Evolutionary conservation across 2,888 invertebrate species (phyloP), one percentile per base, ranked within the genome.

Genomic region (Erebia epiphron): DNA sequence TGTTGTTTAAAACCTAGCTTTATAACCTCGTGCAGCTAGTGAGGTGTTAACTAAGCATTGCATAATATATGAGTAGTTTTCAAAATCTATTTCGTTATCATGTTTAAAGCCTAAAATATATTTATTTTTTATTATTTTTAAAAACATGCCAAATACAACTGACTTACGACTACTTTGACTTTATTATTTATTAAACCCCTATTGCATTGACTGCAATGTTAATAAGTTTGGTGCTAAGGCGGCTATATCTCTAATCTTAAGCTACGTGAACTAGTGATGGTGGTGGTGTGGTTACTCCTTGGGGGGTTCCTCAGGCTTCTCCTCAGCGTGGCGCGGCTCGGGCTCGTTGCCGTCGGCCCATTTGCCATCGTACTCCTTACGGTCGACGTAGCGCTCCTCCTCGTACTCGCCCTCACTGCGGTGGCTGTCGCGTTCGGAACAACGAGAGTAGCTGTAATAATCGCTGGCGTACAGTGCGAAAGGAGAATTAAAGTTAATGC

Each of bases 331-430:
- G 10, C 81, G 73, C 66, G 88, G 81, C 52, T 91, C 92, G 0
- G 92, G 91, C 70, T 94, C 94, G 71, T 94, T 94, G 49, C 94
- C 95, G 70, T 95, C 95, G 0, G 95, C 95, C 95, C 95, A 95
- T 82, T 95, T 95, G 5, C 95, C 95, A 77, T 95, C 95, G 79
- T 95, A 95, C 76, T 95, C 94, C 83, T 95, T 95, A 67, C 95
- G 89, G 83, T 95, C 95, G 72, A 95, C 94, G 83, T 92, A 94
- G 77, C 94, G 87, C 75, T 92, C 92, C 78, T 93, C 94, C 81
- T 94, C 94, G 75, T 93, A 94, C 76, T 94, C 92, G 56, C 94
- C 92, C 73, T 94, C 93, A 77, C 94, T 94, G 80, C 94, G 92
- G 79, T 92, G 93, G 77, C 91, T 90, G 78, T 78, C 83, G 74